Conservation (phyloP, 2,888 invertebrate species). For the Eugnorisma glareosa region DNA sequence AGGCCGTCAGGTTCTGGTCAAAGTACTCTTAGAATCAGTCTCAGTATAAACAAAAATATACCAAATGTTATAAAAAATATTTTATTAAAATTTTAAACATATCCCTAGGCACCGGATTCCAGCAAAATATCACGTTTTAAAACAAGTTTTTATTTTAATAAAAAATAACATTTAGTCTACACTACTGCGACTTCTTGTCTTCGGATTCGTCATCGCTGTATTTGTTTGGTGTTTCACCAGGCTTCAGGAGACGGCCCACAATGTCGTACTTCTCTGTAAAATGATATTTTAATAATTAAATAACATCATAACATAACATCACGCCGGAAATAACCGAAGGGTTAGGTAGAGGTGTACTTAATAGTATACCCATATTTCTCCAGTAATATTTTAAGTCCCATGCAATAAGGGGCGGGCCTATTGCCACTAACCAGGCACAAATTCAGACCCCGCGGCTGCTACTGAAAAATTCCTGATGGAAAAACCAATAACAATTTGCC, state of each 20-base stretch:
- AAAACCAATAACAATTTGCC: no score
- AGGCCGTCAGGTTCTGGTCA: slow-evolving; percentile 15
- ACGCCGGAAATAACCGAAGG: no score
- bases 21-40: slow-evolving; percentile 49
- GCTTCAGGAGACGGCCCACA: slow-evolving; percentile 85
- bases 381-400: no score
- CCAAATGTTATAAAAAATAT: slow-evolving; percentile 65
- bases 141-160: slow-evolving; percentile 23
- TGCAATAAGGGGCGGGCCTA: no score
- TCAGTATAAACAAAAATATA: slow-evolving; percentile 33
- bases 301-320: no score
- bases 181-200: slow-evolving; percentile 83
- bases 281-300: slow-evolving; percentile 7
- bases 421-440: no score
- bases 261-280: slow-evolving; percentile 88
- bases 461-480: no score
- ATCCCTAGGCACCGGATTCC: slow-evolving; percentile 65
- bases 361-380: no score
- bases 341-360: no score
- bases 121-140: slow-evolving; percentile 69
- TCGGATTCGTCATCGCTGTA: slow-evolving; percentile 86
- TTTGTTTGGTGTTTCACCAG: slow-evolving; percentile 82
- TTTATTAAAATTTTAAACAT: slow-evolving; percentile 67
- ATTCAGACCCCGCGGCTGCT: no score
- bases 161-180: slow-evolving; percentile 30